phyloP scores from a whole-genome alignment of 2,113 vertebrate genomes.

The Thalassarche chlororhynchos region DNA sequence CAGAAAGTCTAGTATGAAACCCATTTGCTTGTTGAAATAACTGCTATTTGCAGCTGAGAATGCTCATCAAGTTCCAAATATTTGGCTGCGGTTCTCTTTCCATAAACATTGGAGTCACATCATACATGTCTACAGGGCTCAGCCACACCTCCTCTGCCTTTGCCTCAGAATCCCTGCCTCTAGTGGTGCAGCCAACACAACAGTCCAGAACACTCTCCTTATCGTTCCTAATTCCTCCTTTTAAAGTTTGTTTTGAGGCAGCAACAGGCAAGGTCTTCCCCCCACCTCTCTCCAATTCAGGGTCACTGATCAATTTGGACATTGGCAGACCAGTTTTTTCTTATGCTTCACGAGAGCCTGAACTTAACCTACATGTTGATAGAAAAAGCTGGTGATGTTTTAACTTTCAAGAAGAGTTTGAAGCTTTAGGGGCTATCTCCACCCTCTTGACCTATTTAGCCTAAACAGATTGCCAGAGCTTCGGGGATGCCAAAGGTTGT shows the following conservation, averaged over 20 bases:
- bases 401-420: constrained; percentile 24
- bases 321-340: background rate
- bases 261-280: background rate
- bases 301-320: background rate
- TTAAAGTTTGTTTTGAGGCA: background rate
- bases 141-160: constrained; percentile 28
- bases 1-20: background rate
- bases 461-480: constrained; percentile 30
- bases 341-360: background rate
- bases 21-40: background rate
- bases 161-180: background rate
- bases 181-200: background rate
- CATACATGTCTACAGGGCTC: constrained; percentile 17
- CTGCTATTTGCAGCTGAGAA: constrained; percentile 18
- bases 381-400: constrained; percentile 23
- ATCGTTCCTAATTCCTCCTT: background rate
- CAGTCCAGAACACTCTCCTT: background rate
- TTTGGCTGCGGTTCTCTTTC: constrained; percentile 10
- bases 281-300: background rate
- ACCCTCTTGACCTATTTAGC: constrained; percentile 32
- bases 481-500: background rate
- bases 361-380: background rate
- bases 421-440: constrained; percentile 9
- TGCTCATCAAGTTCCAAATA: constrained; percentile 45
- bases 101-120: constrained; percentile 51